Evolutionary conservation across 92 coral and sea anemone genomes (phyloP), one percentile per base, ranked within the genome.

Genomic region (Palythoa heliodiscus): DNA sequence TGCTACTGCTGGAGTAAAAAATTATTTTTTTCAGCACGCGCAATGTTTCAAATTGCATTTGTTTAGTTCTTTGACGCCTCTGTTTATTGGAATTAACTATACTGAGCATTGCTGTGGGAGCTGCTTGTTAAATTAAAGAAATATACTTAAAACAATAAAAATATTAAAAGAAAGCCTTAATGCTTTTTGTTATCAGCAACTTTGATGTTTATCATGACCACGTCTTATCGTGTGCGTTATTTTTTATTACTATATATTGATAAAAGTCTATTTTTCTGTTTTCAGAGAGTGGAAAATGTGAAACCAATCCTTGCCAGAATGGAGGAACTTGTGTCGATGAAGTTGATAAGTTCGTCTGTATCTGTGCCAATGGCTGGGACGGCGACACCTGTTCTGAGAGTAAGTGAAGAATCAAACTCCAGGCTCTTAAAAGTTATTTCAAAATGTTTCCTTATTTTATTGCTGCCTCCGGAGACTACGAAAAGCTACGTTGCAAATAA

Each of bases 311-410:
- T 11, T 97, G 99, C 83, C 79, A 88, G 11, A 88, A 97, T 82
- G 91, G 88, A 61, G 98, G 90, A 57, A 97, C 91, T 16, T 97
- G 99, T 70, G 52, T 88, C 48, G 90, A 92, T 71, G 67, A 86
- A 50, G 57, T 78, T 64, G 98, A 92, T 50, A 82, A 87, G 17
- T 91, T 87, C 80, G 77, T 74, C 6, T 97, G 99, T 52, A 37
- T 88, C 38, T 97, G 99, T 82, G 79, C 88, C 8, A 90, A 93
- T 38, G 99, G 90, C 54, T 97, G 94, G 95, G 93, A 91, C 29
- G 99, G 99, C 58, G 75, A 88, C 29, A 86, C 89, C 3, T 97
- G 99, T 71, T 89, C 93, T 54, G 84, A 89, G 55, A 89, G 99
- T 97, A 91, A 90, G 99, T 68, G 43, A 52, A 54, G 2, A 6